Percentiles rank a stretch among this genome's conserved stretches.
Conservation (phyloP, 2,888 invertebrate species). For the Melipona bicolor region DNA sequence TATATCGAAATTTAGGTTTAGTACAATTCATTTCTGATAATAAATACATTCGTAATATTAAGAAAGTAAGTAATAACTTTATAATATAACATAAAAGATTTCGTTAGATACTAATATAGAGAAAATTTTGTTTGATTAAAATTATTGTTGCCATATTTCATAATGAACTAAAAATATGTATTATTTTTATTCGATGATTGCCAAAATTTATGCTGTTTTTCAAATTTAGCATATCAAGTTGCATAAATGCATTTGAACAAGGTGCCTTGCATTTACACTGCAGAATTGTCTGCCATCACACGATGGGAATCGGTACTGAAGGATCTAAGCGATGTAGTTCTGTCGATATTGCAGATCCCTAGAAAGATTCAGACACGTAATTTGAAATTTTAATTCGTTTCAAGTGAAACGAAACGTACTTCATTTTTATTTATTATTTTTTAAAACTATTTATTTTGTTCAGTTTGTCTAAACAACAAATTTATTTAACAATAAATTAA, state of each 20-base stretch:
- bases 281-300: slow-evolving; percentile 72
- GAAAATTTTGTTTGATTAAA: neutral
- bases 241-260: neutral
- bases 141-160: neutral
- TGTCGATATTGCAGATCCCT: slow-evolving; percentile 74
- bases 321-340: slow-evolving; percentile 23
- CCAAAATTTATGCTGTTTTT: neutral
- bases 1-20: no score
- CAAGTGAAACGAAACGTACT: neutral
- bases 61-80: neutral
- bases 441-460: neutral
- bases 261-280: slow-evolving; percentile 28
- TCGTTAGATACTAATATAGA: neutral
- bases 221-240: neutral
- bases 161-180: neutral
- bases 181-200: neutral
- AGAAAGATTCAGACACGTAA: neutral
- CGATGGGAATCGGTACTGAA: slow-evolving; percentile 69
- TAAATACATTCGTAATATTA: neutral
- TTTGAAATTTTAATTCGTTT: neutral
- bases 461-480: neutral
- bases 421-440: no score
- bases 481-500: neutral
- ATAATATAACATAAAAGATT: neutral
- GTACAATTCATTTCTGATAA: no score